Conservation (phyloP, 2,888 invertebrate species). For the Itoplectis maculator region DNA sequence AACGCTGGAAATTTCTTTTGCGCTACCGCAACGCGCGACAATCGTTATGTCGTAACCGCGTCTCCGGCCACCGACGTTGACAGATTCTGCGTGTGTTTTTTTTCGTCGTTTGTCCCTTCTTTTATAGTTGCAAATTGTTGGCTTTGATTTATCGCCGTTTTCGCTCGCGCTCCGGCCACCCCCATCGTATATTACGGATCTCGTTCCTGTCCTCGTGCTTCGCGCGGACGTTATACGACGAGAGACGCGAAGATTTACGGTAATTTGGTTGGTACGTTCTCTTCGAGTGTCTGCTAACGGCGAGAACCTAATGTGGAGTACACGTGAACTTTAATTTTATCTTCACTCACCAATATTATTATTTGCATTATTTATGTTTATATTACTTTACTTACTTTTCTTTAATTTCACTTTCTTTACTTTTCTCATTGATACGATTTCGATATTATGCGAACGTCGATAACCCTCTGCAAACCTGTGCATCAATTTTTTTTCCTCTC, state of each 20-base stretch:
- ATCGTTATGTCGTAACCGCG: constrained; percentile 60
- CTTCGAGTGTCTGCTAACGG: background rate
- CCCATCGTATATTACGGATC: background rate
- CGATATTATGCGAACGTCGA: too few relatives aligned
- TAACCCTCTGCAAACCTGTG: too few relatives aligned
- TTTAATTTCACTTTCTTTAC: too few relatives aligned
- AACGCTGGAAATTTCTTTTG: constrained; percentile 57
- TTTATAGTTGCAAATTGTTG: constrained; percentile 34
- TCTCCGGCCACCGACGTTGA: constrained; percentile 22
- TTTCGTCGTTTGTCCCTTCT: background rate
- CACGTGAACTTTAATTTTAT: background rate
- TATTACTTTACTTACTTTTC: too few relatives aligned
- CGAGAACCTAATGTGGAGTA: background rate
- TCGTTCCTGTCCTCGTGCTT: background rate
- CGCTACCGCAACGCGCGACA: constrained; percentile 52
- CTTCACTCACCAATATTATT: background rate
- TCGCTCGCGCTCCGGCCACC: constrained; percentile 4
- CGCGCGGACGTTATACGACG: background rate
- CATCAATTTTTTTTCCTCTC: too few relatives aligned
- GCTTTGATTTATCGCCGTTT: constrained; percentile 46
- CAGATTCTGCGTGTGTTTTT: constrained; percentile 21
- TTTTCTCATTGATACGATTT: too few relatives aligned
- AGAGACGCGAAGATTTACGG: background rate
- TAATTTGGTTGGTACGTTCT: background rate
- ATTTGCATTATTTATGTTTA: background rate